A percentile compares a stretch with the other conserved stretches of the same genome.
phyloP scores from a whole-genome alignment of 2,113 vertebrate species.

The Nipponia nippon region DNA sequence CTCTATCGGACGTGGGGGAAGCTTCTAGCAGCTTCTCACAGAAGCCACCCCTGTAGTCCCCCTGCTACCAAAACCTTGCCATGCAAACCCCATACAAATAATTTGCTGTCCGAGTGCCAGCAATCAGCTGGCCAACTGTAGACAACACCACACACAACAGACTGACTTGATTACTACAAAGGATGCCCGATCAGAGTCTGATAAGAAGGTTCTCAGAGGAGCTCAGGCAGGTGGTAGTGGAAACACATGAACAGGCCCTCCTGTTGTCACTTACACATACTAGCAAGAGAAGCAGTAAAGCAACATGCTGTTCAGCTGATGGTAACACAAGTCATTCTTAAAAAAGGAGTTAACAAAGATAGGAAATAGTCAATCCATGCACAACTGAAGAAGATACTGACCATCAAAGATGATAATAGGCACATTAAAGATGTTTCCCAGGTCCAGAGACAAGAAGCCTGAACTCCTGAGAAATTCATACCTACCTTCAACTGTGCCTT shows the following conservation, averaged over 20 bases:
- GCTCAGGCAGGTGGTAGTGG: background rate
- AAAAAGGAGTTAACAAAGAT: background rate
- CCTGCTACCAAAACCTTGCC: no score
- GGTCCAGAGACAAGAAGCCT: background rate
- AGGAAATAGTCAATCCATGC: background rate
- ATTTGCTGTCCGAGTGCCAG: background rate
- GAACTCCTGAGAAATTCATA: background rate
- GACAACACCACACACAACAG: background rate
- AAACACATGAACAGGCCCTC: background rate
- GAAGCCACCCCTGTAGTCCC: no score
- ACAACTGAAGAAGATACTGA: background rate
- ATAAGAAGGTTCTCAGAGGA: background rate
- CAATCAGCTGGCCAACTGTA: background rate
- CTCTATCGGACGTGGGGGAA: no score
- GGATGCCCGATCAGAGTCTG: background rate
- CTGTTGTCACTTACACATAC: background rate
- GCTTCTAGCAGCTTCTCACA: no score
- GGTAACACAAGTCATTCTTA: background rate
- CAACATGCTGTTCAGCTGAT: background rate
- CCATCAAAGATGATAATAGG: accelerated
- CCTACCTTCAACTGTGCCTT: background rate
- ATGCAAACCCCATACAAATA: background rate
- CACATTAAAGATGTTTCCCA: background rate
- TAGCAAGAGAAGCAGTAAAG: background rate
- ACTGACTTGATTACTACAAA: background rate